Evolutionary conservation across 2,797 vertebrate species (phyloP), one percentile per base, ranked within the genome.

Genomic region (Meda fulgida): DNA sequence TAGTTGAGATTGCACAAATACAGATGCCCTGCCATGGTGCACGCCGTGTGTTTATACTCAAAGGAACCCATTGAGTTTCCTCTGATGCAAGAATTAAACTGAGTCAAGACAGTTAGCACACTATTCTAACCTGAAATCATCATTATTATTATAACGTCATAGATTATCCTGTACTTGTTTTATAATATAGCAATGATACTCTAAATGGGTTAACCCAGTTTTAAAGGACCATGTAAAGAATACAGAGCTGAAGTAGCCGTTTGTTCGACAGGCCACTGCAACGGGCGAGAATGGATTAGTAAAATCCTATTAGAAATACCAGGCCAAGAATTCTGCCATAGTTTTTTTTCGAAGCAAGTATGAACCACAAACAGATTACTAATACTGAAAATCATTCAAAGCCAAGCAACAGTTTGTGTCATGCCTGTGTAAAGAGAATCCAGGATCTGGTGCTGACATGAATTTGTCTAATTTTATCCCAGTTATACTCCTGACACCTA

Each of bases 231-330:
- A 16, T 73, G 53, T 73, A 29, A 48, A 9, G 34, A 76, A 75
- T 34, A 81, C 55, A 18, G 65, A 60, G 70, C 18, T 63, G 48
- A 78, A 81, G 40, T 21, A 78, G 58, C 18, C 70, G 43, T 75
- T 85, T 85, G 78, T 85, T 81, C 60, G 21, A 26, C 65, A 14
- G 73, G 9, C 34, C 34, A 34, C 77, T 76, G 78, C 36, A 36
- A 71, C 21, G 23, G 40, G 38, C 23, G 19, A 38, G 38, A 71
- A 58, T 78, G 48, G 72, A 81, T 70, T 77, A 75, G 46, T 23
- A 8, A 63, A 86, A 86, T 86, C 72, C 75, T 84, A 77, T 86
- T 78, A 76, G 60, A 70, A 81, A 81, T 70, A 78, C 58, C 48
- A 43, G 70, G 23, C 60, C 79, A 81, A 26, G 48, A 86, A 77